phyloP scores from a whole-genome alignment of 2,888 invertebrate species.

The Matsumyia berberina region DNA sequence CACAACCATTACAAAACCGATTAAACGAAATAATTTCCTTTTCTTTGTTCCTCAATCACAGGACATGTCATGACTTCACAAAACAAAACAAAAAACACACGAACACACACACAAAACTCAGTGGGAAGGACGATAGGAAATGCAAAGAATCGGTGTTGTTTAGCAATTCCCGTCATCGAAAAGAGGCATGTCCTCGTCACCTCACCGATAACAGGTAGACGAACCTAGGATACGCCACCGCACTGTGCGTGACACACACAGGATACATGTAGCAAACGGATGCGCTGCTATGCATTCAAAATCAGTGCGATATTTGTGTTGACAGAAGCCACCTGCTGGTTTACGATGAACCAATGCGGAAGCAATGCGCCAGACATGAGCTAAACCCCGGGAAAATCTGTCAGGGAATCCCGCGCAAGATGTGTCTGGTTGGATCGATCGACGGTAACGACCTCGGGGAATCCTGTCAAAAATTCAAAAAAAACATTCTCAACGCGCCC shows the following conservation, averaged over 20 bases:
- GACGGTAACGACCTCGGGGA: conserved; percentile 12
- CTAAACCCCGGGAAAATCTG: not conserved
- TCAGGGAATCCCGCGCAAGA: conserved; percentile 29
- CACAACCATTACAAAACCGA: conserved; percentile 67
- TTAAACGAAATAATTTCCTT: conserved; percentile 73
- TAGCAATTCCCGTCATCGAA: not conserved
- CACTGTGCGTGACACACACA: not conserved
- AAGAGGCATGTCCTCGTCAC: conserved; percentile 40
- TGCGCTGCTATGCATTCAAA: conserved; percentile 7
- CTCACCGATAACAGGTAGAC: conserved; percentile 46
- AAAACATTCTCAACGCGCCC: conserved; percentile 2
- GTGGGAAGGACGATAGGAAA: conserved; percentile 42
- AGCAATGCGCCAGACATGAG: conserved; percentile 39
- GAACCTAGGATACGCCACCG: not conserved
- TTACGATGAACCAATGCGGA: conserved; percentile 38
- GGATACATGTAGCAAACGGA: conserved; percentile 26
- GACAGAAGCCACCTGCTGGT: conserved; percentile 47
- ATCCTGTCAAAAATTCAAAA: conserved; percentile 11
- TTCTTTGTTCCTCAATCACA: conserved; percentile 66
- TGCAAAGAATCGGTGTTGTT: conserved; percentile 5
- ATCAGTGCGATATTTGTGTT: conserved; percentile 34
- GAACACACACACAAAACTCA: conserved; percentile 41
- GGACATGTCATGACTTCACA: conserved; percentile 69
- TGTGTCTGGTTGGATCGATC: not conserved
- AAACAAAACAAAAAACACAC: conserved; percentile 38